These are phyloP conservation scores for Melanotaenia trifasciata DNA, from an alignment of 2,797 vertebrate species.

Conservation along the genomic window DNA sequence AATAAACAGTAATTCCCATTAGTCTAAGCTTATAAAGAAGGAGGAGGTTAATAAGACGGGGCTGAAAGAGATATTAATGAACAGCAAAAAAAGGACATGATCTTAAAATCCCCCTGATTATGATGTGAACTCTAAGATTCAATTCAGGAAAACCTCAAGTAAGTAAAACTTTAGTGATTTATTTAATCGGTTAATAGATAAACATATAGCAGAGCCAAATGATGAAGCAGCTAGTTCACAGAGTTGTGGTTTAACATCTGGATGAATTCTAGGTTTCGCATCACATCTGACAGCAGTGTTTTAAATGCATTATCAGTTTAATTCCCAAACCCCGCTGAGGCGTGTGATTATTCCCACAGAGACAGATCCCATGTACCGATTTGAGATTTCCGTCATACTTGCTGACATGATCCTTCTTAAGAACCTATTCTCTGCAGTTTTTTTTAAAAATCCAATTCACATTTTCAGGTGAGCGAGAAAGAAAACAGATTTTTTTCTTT, in stretches of 20 bases:
- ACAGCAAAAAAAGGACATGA: constrained; percentile 10
- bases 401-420: constrained; percentile 55
- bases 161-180: background rate
- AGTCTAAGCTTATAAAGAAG: constrained; percentile 13
- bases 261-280: constrained; percentile 19
- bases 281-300: constrained; percentile 45
- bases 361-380: constrained; percentile 61
- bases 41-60: background rate
- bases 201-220: constrained; percentile 2
- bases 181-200: constrained; percentile 14
- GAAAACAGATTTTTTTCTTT: background rate
- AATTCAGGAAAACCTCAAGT: constrained; percentile 5
- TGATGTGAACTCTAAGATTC: constrained; percentile 13
- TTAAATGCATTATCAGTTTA: constrained; percentile 61
- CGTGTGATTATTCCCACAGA: constrained; percentile 59
- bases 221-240: constrained; percentile 39
- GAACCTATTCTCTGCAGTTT: constrained; percentile 21
- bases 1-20: constrained; percentile 24
- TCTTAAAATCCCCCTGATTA: constrained; percentile 24
- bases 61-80: constrained; percentile 7
- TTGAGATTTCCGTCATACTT: constrained; percentile 40
- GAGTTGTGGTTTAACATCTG: constrained; percentile 26
- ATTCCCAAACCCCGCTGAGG: constrained; percentile 55
- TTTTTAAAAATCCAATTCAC: constrained; percentile 32
- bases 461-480: constrained; percentile 3